These are phyloP conservation scores for Chrosomus eos DNA, from an alignment of 2,797 vertebrate genomes.

Conservation along the genomic window DNA sequence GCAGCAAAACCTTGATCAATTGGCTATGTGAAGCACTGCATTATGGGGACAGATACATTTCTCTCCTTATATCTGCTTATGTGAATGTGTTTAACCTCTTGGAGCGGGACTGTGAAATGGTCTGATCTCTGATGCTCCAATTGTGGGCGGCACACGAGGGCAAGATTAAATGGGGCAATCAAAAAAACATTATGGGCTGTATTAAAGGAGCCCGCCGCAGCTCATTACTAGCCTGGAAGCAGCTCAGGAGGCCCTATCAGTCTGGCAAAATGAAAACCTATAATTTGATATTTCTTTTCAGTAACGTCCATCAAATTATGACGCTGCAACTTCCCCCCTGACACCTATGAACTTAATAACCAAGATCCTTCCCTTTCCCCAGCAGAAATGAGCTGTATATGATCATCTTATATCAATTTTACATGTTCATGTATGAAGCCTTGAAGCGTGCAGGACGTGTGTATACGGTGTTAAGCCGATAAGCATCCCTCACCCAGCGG, in stretches of 20 bases:
- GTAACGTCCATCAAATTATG: slow-evolving; percentile 75
- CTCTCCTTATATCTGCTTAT: slow-evolving; percentile 14
- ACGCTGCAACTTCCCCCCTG: slow-evolving; percentile 68
- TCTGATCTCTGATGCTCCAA: slow-evolving; percentile 36
- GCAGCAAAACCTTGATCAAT: not conserved
- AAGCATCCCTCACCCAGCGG: not conserved
- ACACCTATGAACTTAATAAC: slow-evolving; percentile 39
- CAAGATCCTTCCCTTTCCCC: not conserved
- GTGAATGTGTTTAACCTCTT: slow-evolving; percentile 37
- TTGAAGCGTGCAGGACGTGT: not conserved
- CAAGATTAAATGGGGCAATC: slow-evolving; percentile 81
- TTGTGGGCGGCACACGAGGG: slow-evolving; percentile 60
- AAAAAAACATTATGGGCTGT: slow-evolving; percentile 80
- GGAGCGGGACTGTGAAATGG: slow-evolving; percentile 34
- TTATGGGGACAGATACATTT: slow-evolving; percentile 16
- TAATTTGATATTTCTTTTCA: slow-evolving; percentile 80
- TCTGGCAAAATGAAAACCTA: slow-evolving; percentile 78
- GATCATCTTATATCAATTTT: not conserved
- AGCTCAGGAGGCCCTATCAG: slow-evolving; percentile 74
- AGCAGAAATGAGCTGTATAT: not conserved
- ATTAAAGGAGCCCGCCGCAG: slow-evolving; percentile 75
- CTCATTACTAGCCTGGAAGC: slow-evolving; percentile 78
- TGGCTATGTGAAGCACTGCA: not conserved
- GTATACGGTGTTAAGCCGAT: not conserved
- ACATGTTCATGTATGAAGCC: slow-evolving; percentile 32